Conservation (phyloP, 2,113 vertebrate genomes). For the Urocolius indicus region DNA sequence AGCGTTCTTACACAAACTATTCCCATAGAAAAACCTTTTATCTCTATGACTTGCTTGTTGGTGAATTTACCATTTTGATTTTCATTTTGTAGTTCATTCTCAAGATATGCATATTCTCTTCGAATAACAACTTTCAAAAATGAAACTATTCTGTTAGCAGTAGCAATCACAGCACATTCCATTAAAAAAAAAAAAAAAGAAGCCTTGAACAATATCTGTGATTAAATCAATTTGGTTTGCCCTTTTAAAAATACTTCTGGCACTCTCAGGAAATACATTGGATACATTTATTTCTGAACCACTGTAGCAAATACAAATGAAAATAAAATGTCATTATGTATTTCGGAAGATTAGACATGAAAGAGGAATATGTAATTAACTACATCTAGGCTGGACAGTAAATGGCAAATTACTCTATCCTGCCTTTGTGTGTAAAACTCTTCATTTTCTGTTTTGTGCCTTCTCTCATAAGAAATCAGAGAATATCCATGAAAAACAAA, state of each 20-base stretch:
- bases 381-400: background rate
- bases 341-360: background rate
- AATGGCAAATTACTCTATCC: background rate
- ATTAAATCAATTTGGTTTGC: constrained; percentile 55
- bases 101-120: background rate
- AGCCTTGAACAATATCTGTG: constrained; percentile 28
- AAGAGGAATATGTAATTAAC: background rate
- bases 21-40: background rate
- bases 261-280: constrained; percentile 26
- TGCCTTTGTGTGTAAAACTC: background rate
- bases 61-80: background rate
- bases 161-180: constrained; percentile 37
- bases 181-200: constrained; percentile 25
- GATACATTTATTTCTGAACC: constrained; percentile 29
- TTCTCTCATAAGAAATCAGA: background rate
- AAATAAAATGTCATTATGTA: constrained; percentile 30
- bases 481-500: background rate
- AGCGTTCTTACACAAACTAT: background rate
- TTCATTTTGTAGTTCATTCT: background rate
- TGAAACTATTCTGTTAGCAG: background rate
- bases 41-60: background rate
- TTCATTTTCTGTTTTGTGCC: background rate
- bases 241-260: constrained; percentile 30
- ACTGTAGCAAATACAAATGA: constrained; percentile 1
- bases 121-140: constrained; percentile 21